Evolutionary conservation across 2,888 invertebrate species (phyloP).

Genomic region (Ctenicera cuprea): DNA sequence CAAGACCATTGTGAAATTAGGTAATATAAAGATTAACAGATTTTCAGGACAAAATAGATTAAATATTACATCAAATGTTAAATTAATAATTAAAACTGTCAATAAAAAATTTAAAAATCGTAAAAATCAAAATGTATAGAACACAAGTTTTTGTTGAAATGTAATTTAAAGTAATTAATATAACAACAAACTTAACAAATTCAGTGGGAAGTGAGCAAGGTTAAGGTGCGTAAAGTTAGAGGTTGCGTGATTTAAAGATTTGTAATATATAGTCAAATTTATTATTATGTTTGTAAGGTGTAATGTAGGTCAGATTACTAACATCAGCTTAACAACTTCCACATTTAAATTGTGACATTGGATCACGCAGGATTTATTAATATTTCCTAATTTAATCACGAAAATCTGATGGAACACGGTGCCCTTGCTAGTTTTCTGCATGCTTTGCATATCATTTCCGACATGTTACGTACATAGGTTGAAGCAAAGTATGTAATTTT

Average conservation of each 20-base stretch:
- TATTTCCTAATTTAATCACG: not conserved
- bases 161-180: too few relatives aligned
- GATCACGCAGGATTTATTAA: not conserved
- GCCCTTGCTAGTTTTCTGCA: not conserved
- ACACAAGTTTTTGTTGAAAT: too few relatives aligned
- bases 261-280: not conserved
- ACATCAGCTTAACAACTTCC: not conserved
- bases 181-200: too few relatives aligned
- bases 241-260: not conserved
- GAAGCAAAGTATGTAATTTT: not conserved
- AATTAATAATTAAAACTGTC: too few relatives aligned
- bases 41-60: too few relatives aligned
- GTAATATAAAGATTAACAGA: too few relatives aligned
- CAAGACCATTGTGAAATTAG: too few relatives aligned
- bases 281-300: too few relatives aligned
- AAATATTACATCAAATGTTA: too few relatives aligned
- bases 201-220: not conserved
- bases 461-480: not conserved
- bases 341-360: not conserved
- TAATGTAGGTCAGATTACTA: too few relatives aligned
- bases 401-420: not conserved
- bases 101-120: too few relatives aligned
- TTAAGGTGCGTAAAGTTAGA: slow-evolving; percentile 2
- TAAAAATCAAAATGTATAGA: too few relatives aligned
- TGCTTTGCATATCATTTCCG: not conserved